phyloP scores from a whole-genome alignment of 2,113 vertebrate species.

The Etia nguti region DNA sequence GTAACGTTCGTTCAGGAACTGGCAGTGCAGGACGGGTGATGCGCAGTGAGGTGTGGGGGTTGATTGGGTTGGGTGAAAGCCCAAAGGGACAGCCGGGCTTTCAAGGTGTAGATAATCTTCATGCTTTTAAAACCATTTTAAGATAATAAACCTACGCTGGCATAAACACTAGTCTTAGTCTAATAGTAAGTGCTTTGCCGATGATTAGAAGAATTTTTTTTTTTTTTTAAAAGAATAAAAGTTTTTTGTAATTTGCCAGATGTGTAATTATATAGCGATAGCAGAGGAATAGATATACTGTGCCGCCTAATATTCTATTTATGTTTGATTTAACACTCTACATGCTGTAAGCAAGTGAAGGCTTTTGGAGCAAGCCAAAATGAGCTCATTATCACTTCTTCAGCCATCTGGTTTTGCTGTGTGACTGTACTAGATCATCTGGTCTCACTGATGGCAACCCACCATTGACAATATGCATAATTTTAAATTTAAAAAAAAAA shows the following conservation, averaged over 20 bases:
- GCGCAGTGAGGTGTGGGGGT: background rate
- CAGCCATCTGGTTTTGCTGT: slow-evolving; percentile 1
- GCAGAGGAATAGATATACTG: background rate
- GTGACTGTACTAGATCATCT: background rate
- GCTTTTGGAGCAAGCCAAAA: background rate
- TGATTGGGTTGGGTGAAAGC: background rate
- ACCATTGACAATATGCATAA: background rate
- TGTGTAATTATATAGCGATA: background rate
- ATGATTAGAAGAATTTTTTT: background rate
- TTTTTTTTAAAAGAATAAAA: background rate
- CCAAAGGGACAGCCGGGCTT: background rate
- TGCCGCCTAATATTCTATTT: background rate
- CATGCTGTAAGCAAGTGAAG: background rate
- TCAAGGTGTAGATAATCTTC: background rate
- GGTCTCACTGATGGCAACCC: background rate
- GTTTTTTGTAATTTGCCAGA: background rate
- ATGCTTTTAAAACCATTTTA: background rate
- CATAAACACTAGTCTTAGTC: background rate
- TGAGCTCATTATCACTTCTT: slow-evolving; percentile 3
- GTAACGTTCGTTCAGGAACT: slow-evolving; percentile 30
- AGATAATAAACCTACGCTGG: background rate
- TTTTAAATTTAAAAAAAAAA: background rate
- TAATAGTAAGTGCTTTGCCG: background rate
- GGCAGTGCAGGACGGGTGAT: background rate
- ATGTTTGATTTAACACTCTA: background rate